Evolutionary conservation across 2,113 vertebrate genomes (phyloP), one percentile per base, ranked within the genome.

Genomic region (human): DNA sequence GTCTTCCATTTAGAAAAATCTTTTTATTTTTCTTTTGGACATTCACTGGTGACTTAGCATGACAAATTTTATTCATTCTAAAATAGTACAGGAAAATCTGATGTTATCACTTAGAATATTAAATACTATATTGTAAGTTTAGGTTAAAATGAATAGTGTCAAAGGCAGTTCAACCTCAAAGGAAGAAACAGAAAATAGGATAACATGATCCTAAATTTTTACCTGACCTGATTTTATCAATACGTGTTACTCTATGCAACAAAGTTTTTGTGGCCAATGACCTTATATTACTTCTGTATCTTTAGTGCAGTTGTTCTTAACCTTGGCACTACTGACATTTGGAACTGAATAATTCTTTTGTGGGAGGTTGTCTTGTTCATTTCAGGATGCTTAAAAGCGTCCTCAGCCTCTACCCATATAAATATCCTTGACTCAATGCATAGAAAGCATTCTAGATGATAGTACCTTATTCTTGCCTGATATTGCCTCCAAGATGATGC

Each of bases 61-160:
- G 97, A 89, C 32, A 87, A 48, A 43, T 73, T 97, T 94, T 95
- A 94, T 88, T 96, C 86, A 96, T 87, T 92, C n/a, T 86, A 30
- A 97, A 95, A 89, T 83, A 61, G 18, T 66, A 92, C 10, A 30
- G 25, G 16, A 94, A 94, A 93, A 32, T 75, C 88, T 90, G 50
- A 93, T 92, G 52, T 78, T 94, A 82, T 57, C 35, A 86, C 14
- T 22, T 55, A 25, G 12, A 85, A 93, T 83, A 73, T 40, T 89
- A 50, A n/a, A 86, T 35, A 75, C 32, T 93, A 0, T 80, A 87
- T 86, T 97, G 94, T 93, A 93, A 92, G 59, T 72, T 96, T 7
- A 83, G 89, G 57, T 59, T 93, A 48, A 97, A 97, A 83, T 96
- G 61, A 96, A 93, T 64, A 87, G 18, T 94, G 75, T 80, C 59